Base-by-base conservation (phyloP, 2,888 invertebrate species). In the Heliconius ismenius region DNA sequence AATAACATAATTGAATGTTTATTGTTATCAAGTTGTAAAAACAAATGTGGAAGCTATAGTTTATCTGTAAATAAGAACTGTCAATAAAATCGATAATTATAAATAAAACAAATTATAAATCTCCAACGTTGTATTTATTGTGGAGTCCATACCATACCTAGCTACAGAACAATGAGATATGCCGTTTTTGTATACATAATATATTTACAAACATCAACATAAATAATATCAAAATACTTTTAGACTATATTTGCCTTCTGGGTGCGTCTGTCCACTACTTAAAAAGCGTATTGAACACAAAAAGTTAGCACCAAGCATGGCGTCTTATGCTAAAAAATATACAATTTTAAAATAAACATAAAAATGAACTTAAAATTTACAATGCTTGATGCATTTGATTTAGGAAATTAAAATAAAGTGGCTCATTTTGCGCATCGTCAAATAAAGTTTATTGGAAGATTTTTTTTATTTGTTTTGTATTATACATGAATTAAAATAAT, bases 181-280 rank as follows among this genome's bases (percentile, higher is more conserved):
- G 93, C 90, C 86, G 86, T 89, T 92, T 93, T 87, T 90, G 88
- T 92, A 89, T 87, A 75, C 72, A 76, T 65, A 87, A 83, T 86
- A 85, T 91, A 93, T 93, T 91, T 93, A 94, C 92, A 93, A 92
- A 92, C 89, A 84, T 88, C 87, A 92, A 91, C 91, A 91, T 93
- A 93, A 92, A 93, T 92, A 90, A 92, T 93, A 94, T 91, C 91
- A 93, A 93, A 93, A 92, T 93, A 92, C 90, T 88, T 88, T 88
- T 86, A 86, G 83, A 86, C 81, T 83, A 74, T 81, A 82, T 83
- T 79, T 82, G 78, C 81, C 69, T 73, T 64, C 43, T 78, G 77
- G 80, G 81, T 79, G 82, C 75, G 80, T 79, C 80, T 82, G 75
- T 76, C 68, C 73, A 79, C 76, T 80, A 79, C 79, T 75, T 77